A percentile compares a stretch with the other conserved stretches of the same genome.
phyloP scores from a whole-genome alignment of 2,888 invertebrate genomes.

The Odontocerum albicorne region DNA sequence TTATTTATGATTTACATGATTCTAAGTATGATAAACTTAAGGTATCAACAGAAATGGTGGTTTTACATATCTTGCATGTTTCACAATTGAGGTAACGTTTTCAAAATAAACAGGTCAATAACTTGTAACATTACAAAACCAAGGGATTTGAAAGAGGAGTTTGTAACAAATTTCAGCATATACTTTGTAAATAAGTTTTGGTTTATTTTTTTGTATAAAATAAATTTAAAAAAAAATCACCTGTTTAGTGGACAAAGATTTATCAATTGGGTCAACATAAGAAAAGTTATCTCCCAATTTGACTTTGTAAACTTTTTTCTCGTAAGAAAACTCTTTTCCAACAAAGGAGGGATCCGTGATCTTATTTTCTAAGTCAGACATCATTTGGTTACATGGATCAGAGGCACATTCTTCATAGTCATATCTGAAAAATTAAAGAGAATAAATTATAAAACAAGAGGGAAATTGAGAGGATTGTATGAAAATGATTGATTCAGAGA shows the following conservation, averaged over 20 bases:
- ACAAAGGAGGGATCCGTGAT: slow-evolving; percentile 65
- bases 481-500: no score
- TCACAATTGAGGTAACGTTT: no score
- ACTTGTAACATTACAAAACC: no score
- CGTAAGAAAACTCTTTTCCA: slow-evolving; percentile 59
- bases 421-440: slow-evolving; percentile 73
- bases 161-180: slow-evolving; percentile 33
- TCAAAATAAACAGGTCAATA: no score
- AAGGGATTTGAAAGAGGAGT: no score
- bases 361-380: slow-evolving; percentile 72
- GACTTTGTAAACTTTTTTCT: slow-evolving; percentile 74
- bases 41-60: no score
- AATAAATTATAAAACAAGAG: no score
- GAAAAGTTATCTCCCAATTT: slow-evolving; percentile 89
- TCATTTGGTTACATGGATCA: slow-evolving; percentile 87
- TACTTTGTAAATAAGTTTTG: slow-evolving; percentile 16
- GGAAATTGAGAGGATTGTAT: no score
- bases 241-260: slow-evolving; percentile 86
- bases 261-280: slow-evolving; percentile 95
- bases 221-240: slow-evolving; percentile 45
- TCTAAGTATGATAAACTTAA: no score
- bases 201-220: slow-evolving; percentile 4
- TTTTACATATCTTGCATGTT: no score
- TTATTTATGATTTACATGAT: no score
- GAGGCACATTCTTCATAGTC: slow-evolving; percentile 97